Percentiles rank a stretch among this genome's conserved stretches.
phyloP scores from a whole-genome alignment of 2,888 invertebrate species.

The Phanerotoma sp. region DNA sequence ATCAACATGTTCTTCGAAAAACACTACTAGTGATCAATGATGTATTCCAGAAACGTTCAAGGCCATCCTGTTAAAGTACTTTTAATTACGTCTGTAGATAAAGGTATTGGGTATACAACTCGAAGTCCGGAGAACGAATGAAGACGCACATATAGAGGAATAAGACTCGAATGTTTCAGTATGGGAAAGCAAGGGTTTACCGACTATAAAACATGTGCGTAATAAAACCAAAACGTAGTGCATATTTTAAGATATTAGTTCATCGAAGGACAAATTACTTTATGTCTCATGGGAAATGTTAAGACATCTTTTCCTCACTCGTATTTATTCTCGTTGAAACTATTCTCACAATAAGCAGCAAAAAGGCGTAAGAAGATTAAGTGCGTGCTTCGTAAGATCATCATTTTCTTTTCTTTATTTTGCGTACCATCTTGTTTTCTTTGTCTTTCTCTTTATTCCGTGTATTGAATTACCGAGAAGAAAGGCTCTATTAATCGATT shows the following conservation, averaged over 20 bases:
- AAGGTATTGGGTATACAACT: too few relatives aligned
- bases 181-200: conserved; percentile 13
- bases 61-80: too few relatives aligned
- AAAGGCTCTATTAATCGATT: too few relatives aligned
- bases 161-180: neutral
- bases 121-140: too few relatives aligned
- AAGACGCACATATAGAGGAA: too few relatives aligned
- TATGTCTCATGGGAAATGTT: conserved; percentile 14
- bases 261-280: conserved; percentile 46
- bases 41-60: too few relatives aligned
- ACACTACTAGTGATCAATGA: too few relatives aligned
- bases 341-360: conserved; percentile 2
- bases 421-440: too few relatives aligned
- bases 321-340: neutral
- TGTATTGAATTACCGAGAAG: too few relatives aligned
- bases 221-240: conserved; percentile 41
- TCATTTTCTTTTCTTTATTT: neutral
- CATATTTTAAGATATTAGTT: conserved; percentile 45
- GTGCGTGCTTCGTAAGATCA: conserved; percentile 1
- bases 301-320: neutral
- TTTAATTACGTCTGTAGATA: too few relatives aligned
- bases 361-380: conserved; percentile 16
- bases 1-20: too few relatives aligned
- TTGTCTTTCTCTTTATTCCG: too few relatives aligned
- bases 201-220: conserved; percentile 40